Conservation (phyloP, 2,888 invertebrate species). For the Cepaea hortensis region DNA sequence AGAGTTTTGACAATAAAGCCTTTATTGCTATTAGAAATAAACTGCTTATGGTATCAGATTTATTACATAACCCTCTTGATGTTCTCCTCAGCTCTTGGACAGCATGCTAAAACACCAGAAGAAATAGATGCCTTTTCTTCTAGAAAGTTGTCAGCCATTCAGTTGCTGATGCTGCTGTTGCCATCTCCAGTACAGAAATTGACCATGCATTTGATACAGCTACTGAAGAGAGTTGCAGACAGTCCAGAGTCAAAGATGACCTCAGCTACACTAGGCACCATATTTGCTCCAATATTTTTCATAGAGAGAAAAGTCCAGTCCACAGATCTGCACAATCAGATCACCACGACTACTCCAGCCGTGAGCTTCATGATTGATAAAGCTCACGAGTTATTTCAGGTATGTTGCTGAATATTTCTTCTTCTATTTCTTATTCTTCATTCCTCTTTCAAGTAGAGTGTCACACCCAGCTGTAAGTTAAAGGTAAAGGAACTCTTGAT, state of each 20-base stretch:
- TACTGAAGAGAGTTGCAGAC: conserved; percentile 7
- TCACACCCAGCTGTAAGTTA: too few species aligned
- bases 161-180: conserved; percentile 36
- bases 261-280: conserved; percentile 30
- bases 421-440: too few species aligned
- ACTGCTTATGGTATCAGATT: not conserved
- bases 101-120: conserved; percentile 14
- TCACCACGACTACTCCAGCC: not conserved
- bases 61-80: not conserved
- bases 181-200: conserved; percentile 17
- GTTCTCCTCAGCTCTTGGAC: conserved; percentile 16
- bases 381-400: conserved; percentile 31
- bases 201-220: conserved; percentile 3
- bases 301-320: conserved; percentile 28
- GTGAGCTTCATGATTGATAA: conserved; percentile 38
- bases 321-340: not conserved
- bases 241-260: conserved; percentile 38
- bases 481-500: too few species aligned
- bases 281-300: conserved; percentile 41
- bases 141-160: conserved; percentile 37
- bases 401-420: not conserved
- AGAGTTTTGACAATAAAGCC: too few species aligned
- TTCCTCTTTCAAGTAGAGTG: too few species aligned
- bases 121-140: not conserved
- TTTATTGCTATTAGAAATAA: too few species aligned